These are phyloP conservation scores for Trachurus trachurus DNA, from an alignment of 2,797 vertebrate genomes.

Conservation along the genomic window DNA sequence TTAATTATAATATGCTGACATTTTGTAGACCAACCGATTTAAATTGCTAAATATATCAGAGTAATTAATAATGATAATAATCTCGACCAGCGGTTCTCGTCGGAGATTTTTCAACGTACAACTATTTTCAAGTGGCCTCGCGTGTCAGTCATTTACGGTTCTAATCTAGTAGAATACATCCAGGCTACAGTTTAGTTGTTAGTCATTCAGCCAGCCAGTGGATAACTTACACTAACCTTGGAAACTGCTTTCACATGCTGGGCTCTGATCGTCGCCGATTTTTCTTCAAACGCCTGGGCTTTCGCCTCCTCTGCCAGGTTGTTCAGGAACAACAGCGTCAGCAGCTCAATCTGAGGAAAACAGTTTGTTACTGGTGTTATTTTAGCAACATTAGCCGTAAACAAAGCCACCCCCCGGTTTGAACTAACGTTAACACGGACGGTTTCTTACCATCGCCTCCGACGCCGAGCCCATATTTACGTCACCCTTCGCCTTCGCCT, in stretches of 20 bases:
- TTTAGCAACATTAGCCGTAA: neutral
- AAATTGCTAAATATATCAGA: neutral
- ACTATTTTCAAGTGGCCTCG: no score
- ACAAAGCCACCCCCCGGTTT: neutral
- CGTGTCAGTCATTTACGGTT: no score
- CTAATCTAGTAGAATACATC: no score
- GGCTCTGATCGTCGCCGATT: constrained; percentile 87
- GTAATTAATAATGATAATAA: neutral
- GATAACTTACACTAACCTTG: constrained; percentile 77
- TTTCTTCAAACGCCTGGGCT: constrained; percentile 89
- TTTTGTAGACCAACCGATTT: neutral
- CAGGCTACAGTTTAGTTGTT: neutral
- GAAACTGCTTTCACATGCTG: constrained; percentile 87
- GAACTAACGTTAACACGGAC: neutral
- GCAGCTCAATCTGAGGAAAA: constrained; percentile 89
- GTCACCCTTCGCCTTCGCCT: constrained; percentile 58
- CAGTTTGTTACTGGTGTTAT: rapidly evolving
- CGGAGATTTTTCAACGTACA: no score
- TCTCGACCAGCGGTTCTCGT: neutral
- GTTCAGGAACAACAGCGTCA: constrained; percentile 89
- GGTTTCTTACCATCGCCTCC: constrained; percentile 73
- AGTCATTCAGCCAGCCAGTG: no score
- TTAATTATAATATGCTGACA: neutral
- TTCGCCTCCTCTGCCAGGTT: constrained; percentile 91
- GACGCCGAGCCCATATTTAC: constrained; percentile 63